A percentile compares a stretch with the other conserved stretches of the same genome.
Conservation (phyloP, 2,888 invertebrate species). For the Drosophila anomalata region DNA sequence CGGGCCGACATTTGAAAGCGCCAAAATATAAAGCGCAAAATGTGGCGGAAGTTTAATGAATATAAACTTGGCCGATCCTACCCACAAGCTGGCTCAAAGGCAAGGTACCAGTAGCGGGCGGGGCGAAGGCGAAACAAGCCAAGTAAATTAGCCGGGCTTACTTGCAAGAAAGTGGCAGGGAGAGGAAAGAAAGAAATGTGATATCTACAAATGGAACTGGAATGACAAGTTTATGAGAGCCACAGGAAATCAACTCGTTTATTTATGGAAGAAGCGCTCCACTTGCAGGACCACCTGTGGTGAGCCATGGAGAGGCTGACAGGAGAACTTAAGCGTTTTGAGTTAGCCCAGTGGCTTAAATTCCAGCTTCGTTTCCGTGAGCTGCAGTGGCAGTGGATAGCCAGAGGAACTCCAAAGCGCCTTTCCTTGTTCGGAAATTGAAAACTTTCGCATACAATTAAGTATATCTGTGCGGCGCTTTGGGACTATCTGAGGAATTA, state of each 20-base stretch:
- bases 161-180: conserved; percentile 17
- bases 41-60: conserved; percentile 78
- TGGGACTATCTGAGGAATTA: conserved; percentile 38
- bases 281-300: conserved; percentile 20
- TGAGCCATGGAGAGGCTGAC: neutral
- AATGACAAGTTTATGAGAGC: conserved; percentile 42
- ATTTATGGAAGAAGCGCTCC: conserved; percentile 17
- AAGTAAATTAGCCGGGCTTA: conserved; percentile 68
- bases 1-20: conserved; percentile 49
- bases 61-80: conserved; percentile 69
- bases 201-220: conserved; percentile 27
- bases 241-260: conserved; percentile 42
- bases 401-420: neutral
- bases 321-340: neutral
- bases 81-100: conserved; percentile 28
- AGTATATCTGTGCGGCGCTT: conserved; percentile 9
- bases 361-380: neutral
- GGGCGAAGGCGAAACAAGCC: neutral
- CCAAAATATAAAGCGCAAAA: conserved; percentile 62
- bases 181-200: conserved; percentile 28
- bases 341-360: neutral
- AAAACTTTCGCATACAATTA: conserved; percentile 19
- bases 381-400: neutral
- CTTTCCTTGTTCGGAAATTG: neutral
- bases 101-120: conserved; percentile 16